Conservation (phyloP, 2,113 vertebrate genomes). For the Phylloscopus whistleri region DNA sequence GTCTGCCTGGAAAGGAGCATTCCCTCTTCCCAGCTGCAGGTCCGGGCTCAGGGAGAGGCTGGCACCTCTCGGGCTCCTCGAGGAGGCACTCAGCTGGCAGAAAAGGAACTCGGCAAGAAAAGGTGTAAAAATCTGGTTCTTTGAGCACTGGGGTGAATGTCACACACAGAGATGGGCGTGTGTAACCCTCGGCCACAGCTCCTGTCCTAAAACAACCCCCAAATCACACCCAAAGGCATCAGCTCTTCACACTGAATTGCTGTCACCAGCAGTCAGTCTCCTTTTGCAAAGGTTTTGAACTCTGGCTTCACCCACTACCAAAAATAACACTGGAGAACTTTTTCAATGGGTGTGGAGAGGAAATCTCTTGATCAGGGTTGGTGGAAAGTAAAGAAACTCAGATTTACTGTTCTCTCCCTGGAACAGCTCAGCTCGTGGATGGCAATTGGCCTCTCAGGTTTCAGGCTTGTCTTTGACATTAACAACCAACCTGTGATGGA, state of each 20-base stretch:
- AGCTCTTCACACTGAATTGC: no score
- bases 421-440: not conserved
- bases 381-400: not conserved
- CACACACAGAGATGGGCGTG: not conserved
- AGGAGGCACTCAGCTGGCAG: no score
- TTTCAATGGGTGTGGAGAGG: not conserved
- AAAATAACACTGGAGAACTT: not conserved
- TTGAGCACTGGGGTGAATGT: not conserved
- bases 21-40: not conserved
- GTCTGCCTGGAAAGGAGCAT: not conserved
- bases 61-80: rapidly evolving
- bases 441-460: not conserved
- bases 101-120: not conserved
- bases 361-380: not conserved
- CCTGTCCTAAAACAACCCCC: not conserved
- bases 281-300: not conserved
- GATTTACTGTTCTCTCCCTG: not conserved
- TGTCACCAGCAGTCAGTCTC: rapidly evolving
- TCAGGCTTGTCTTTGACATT: not conserved
- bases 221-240: not conserved
- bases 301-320: not conserved
- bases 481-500: not conserved
- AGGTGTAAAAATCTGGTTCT: not conserved
- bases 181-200: not conserved
- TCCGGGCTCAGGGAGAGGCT: not conserved